A percentile compares a stretch with the other conserved stretches of the same genome.
Evolutionary conservation across 2,113 vertebrate species (phyloP).

Genomic region (Melanerpes aurifrons): DNA sequence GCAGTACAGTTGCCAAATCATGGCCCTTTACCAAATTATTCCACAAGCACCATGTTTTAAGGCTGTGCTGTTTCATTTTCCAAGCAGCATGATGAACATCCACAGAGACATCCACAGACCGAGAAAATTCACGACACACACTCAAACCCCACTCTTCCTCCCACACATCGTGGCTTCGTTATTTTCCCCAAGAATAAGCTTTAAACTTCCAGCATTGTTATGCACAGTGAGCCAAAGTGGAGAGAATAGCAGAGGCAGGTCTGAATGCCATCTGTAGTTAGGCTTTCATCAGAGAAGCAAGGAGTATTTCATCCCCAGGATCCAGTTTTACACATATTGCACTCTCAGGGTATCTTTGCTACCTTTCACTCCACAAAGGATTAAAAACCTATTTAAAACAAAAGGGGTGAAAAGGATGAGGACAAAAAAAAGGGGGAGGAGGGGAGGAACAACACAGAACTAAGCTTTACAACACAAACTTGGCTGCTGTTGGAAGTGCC

Average conservation of each 20-base stretch:
- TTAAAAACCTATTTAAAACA: not conserved
- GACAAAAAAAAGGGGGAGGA: not conserved
- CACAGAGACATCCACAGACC: not conserved
- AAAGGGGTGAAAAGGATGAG: not conserved
- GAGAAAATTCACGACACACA: not conserved
- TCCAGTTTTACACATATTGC: rapidly evolving
- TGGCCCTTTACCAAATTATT: constrained; percentile 20
- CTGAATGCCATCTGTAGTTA: not conserved
- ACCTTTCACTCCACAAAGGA: not conserved
- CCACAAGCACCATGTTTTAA: not conserved
- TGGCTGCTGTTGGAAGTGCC: not conserved
- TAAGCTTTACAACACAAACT: not conserved
- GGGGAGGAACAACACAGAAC: rapidly evolving
- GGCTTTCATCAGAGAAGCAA: not conserved
- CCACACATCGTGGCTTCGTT: not conserved
- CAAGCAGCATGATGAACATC: constrained; percentile 32
- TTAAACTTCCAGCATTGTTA: not conserved
- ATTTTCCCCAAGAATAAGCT: not conserved
- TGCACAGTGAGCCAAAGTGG: not conserved
- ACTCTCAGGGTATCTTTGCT: not conserved
- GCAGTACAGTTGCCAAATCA: not conserved
- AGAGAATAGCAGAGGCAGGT: not conserved
- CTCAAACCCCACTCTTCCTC: not conserved
- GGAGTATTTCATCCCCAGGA: not conserved
- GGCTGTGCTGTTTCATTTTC: constrained; percentile 29